Conservation (phyloP, 2,888 invertebrate species). For the Synergus laeviventris region DNA sequence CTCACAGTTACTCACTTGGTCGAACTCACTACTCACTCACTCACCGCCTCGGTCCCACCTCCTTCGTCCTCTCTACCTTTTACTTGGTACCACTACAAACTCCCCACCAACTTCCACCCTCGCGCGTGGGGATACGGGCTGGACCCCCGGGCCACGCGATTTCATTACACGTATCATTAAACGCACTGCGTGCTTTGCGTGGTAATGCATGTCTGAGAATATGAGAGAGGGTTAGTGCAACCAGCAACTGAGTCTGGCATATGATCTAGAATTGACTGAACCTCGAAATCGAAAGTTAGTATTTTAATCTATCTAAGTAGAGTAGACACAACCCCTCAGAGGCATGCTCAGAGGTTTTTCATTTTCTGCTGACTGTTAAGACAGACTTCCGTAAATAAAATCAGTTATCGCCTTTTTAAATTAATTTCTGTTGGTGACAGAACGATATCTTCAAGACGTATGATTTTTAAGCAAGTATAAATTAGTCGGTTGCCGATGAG, state of each 20-base stretch:
- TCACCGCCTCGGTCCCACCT: slow-evolving; percentile 56
- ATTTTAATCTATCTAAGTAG: neutral
- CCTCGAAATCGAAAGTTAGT: neutral
- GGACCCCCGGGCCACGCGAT: slow-evolving; percentile 66
- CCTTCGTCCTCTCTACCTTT: slow-evolving; percentile 65
- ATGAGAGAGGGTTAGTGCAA: slow-evolving; percentile 26
- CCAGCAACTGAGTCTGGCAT: slow-evolving; percentile 9
- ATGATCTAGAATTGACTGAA: neutral
- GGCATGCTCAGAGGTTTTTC: neutral
- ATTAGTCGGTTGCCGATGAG: neutral
- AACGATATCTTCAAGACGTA: too few relatives aligned
- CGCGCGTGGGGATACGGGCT: slow-evolving; percentile 57
- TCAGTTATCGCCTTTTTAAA: neutral
- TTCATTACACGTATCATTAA: slow-evolving; percentile 69
- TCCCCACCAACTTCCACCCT: slow-evolving; percentile 61
- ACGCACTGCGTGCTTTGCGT: slow-evolving; percentile 58
- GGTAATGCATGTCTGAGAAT: slow-evolving; percentile 41
- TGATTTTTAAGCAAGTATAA: too few relatives aligned
- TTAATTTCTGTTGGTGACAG: too few relatives aligned
- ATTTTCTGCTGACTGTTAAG: neutral
- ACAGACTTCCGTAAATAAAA: neutral
- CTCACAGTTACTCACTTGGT: slow-evolving; percentile 67
- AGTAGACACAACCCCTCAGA: neutral
- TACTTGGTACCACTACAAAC: slow-evolving; percentile 54
- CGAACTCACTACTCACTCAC: slow-evolving; percentile 53